Percentiles rank a stretch among this genome's conserved stretches.
These are phyloP conservation scores for Pseudomyrmex cubaensis DNA, from an alignment of 1,140 invertebrate genomes.

Conservation along the genomic window DNA sequence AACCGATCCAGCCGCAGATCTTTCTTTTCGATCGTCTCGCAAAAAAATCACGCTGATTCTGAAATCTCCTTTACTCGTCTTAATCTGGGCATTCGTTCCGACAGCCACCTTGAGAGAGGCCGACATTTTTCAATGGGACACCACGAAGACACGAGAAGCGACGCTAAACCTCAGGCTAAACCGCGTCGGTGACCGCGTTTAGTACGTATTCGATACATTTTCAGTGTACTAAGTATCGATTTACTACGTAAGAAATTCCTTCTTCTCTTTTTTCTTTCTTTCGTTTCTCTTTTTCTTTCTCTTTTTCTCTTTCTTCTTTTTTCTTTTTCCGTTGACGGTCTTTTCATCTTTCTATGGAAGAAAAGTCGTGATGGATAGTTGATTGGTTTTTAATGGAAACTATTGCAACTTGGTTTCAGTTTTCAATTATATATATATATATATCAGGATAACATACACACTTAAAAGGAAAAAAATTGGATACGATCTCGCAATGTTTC, in stretches of 20 bases:
- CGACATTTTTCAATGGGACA: conserved; percentile 76
- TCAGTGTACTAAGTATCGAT: conserved; percentile 11
- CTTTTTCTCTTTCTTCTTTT: not conserved
- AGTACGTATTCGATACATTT: conserved; percentile 36
- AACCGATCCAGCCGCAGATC: conserved; percentile 43
- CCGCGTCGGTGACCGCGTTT: conserved; percentile 2
- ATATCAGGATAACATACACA: not conserved
- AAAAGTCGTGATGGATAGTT: not conserved
- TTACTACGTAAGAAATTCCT: conserved; percentile 5
- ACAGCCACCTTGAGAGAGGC: conserved; percentile 15
- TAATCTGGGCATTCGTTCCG: conserved; percentile 80
- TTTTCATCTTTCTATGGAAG: conserved; percentile 34
- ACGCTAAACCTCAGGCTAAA: conserved; percentile 16
- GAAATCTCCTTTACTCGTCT: conserved; percentile 76
- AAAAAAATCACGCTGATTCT: conserved; percentile 68
- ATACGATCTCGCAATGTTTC: not conserved
- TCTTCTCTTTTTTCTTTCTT: not conserved
- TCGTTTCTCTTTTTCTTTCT: not conserved
- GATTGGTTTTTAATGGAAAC: conserved; percentile 6
- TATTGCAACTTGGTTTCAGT: conserved; percentile 11
- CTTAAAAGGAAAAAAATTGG: too few relatives aligned
- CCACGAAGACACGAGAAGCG: not conserved
- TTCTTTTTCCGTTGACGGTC: not conserved
- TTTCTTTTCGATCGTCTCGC: conserved; percentile 36
- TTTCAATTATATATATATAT: not conserved